Evolutionary conservation across 2,888 invertebrate species (phyloP), one percentile per base, ranked within the genome.

Genomic region (Charanyca ferruginea): DNA sequence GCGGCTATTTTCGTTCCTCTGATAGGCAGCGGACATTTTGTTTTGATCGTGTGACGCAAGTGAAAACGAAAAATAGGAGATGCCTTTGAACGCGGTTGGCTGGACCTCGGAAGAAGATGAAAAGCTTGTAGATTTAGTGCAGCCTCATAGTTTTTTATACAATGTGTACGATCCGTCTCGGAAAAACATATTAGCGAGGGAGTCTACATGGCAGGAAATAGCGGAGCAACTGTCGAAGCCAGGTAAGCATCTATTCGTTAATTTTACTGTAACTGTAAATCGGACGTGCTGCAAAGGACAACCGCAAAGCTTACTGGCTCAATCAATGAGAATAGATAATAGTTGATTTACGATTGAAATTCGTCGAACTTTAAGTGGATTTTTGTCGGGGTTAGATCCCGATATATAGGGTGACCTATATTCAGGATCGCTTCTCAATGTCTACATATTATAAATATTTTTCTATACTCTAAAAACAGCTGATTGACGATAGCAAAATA

Each of bases 21-120:
- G 94, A 93, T 94, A 93, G 94, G 94, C 62, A 82, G 91, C 89
- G 84, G 94, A 94, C 94, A 95, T 94, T 91, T 95, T 95, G 94
- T 91, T 90, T 90, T 81, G 82, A 81, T 80, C 73, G 77, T 79
- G 86, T 90, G 85, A 84, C 79, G 83, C 81, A 84, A 79, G 79
- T 77, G 70, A 80, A 83, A 83, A 83, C 84, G 72, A 73, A 80
- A 79, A 65, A 73, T 77, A 79, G 83, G 86, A 90, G 87, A 94
- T 95, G 95, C 91, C 95, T 88, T 89, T 94, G 87, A 89, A 93
- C 77, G 92, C 94, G 52, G 80, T 89, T 82, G 94, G 93, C 65
- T 95, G 95, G 95, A 87, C 90, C 16, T 88, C 88, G 3, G 90
- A 91, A 66, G 94, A 95, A 77, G 93, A 94, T 77, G 93, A 93